Base-by-base conservation (phyloP, 2,113 vertebrate genomes). In the Heterochromis multidens region DNA sequence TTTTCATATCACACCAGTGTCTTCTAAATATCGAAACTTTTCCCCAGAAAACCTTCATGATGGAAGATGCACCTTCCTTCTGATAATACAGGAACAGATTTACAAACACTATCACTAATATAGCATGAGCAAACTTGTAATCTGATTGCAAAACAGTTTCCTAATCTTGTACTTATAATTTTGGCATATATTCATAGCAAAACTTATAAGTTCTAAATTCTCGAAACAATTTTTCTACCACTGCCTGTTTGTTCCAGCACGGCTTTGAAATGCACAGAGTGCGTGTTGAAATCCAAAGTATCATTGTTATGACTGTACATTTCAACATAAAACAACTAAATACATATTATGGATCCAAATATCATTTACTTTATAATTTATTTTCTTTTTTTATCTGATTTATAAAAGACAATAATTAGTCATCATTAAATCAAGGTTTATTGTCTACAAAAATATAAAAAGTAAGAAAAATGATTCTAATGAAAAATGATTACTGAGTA, bases 161-260 rank as follows among this genome's bases (percentile, higher is more conserved):
- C 27, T 27, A 13, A 49, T 49, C 1, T 49, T 52, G 23, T 16
- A 27, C n/a, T 27, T 19, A 72, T 19, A 72, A n/a, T 5, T 21
- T 31, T 29, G 6, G 43, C 17, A 21, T 52, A 19, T 4, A 6
- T 31, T 31, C 52, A 31, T 14, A 52, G 27, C n/a, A 1, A 29
- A 19, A 31, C 10, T 52, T n/a, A 70, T 3, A 19, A 14, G 3
- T 29, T 62, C 3, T 10, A 0, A 14, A 0, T 13, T 37, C 21
- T 62, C 1, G 0, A 11, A 70, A 70, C 40, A 13, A 1, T 46
- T 49, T 29, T 1, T 2, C n/a, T 43, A 29, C 0, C 17, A 16
- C 0, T 70, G 16, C 16, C 67, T 52, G 46, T 3, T 7, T 49
- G 46, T 6, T 17, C 43, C 14, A 5, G 40, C 11, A 43, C 11